Evolutionary conservation across 2,888 invertebrate species (phyloP), one percentile per base, ranked within the genome.

Genomic region (Melolontha melolontha): DNA sequence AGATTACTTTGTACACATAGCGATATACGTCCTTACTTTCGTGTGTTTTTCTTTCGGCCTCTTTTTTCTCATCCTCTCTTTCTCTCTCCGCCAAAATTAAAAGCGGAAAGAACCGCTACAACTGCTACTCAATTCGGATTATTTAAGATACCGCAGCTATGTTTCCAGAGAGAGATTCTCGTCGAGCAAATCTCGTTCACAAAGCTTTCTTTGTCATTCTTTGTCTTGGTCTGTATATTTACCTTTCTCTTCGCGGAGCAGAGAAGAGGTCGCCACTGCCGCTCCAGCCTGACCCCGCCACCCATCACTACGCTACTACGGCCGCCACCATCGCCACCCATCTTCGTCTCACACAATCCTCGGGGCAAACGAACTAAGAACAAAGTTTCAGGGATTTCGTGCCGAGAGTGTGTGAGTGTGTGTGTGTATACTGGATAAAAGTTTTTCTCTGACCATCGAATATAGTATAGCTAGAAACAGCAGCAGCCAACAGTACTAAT

Each of bases 61-160:
- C 34, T 34, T 34, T 6, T 10, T 6, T 34, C 34, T 34, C 8
- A 34, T 27, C 29, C 14, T 14, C 51, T 10, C 11, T n/a, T 34
- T 11, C 29, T 34, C 11, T 34, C 29, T 12, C 51, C 22, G 10
- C 49, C 49, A 12, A 47, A 17, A 47, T 16, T 17, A 17, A 47
- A 47, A 47, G 17, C 14, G 12, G 17, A 47, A 47, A 47, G 17
- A 47, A 47, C 16, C 52, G 42, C 57, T 22, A 12, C 22, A 39
- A 42, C 57, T 12, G 57, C 57, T 64, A 54, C 63, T 63, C 42
- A 42, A 62, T 62, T 39, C 39, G 42, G 59, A 78, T 79, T 79
- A 79, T 79, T 79, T 77, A 78, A 79, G 79, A 76, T 76, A 78
- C 77, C 78, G 73, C 74, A 71, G 73, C 75, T 75, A 74, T 76